Base-by-base conservation (phyloP, 2,113 vertebrate species). In the Vidua chalybeata region DNA sequence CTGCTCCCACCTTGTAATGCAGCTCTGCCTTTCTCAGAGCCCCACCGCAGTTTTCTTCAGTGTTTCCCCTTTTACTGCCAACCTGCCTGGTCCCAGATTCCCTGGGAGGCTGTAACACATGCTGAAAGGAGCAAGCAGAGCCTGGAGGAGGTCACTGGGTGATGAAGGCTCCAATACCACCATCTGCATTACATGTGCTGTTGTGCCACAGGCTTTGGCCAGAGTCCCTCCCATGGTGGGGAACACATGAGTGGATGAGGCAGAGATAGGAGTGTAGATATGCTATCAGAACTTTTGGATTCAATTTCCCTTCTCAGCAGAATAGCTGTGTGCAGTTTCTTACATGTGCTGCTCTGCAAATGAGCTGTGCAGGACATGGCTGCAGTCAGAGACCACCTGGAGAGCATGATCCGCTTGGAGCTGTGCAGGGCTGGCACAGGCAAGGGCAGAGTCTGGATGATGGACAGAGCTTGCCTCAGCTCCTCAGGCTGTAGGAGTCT, bases 241-340 rank as follows among this genome's bases (percentile, higher is more conserved):
- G 64, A 76, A 56, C 82, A n/a, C 63, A 61, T 80, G 78, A 89
- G 71, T 35, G 79, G 55, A 61, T 48, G 62, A 95, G 55, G 43
- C 84, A 90, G 71, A 90, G 90, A 94, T 68, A 76, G 48, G 46
- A 71, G 24, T 8, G 8, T 24, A 97, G 92, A 93, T 96, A 86
- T 68, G 33, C 87, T 92, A 37, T 86, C 84, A 62, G 48, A 52
- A 75, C 77, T 35, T 88, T 41, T 96, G 83, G 62, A 66, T 93
- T 93, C 76, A 33, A 13, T 96, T 96, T 93, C 72, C 86, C 59
- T 94, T 77, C 90, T 84, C 37, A 37, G 73, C 16, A 58, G 84
- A 96, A 67, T 76, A 87, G 7, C 39, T 43, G 35, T 21, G n/a
- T 80, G 68, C 58, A 52, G 26, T 86, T 67, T 58, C 84, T 83